Conservation (phyloP, 2,113 vertebrate genomes). For the Burhinus oedicnemus region DNA sequence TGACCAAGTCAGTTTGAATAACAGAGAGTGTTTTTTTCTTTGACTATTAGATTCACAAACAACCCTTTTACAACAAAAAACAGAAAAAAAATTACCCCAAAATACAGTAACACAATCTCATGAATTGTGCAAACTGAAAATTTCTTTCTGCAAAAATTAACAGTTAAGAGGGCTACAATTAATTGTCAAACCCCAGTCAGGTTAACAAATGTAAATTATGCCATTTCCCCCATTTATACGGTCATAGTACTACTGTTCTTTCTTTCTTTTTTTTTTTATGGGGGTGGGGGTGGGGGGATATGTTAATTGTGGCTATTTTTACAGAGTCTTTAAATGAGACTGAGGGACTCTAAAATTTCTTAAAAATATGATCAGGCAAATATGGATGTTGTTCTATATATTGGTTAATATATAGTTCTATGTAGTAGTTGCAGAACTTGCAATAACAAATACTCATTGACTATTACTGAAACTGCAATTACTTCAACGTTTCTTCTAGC, state of each 20-base stretch:
- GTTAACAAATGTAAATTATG: neutral
- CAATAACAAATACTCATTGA: neutral
- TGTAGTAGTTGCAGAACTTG: neutral
- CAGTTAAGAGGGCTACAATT: neutral
- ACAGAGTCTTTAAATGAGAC: neutral
- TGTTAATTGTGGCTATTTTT: neutral
- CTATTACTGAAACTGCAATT: neutral
- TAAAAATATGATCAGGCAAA: neutral
- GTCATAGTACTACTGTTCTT: neutral
- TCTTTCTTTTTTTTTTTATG: neutral
- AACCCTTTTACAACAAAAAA: neutral
- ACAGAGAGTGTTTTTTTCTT: neutral
- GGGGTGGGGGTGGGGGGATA: rapidly evolving
- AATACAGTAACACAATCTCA: neutral
- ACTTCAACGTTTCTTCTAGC: neutral
- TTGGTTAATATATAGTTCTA: neutral
- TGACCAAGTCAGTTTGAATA: neutral
- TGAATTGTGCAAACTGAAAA: neutral
- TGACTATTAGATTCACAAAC: neutral
- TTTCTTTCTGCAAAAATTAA: neutral
- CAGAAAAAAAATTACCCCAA: neutral
- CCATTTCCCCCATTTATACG: neutral
- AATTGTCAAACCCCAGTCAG: neutral
- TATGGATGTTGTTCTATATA: neutral
- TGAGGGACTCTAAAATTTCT: neutral